phyloP scores from a whole-genome alignment of 2,888 invertebrate genomes.

The Fabriciana adippe region DNA sequence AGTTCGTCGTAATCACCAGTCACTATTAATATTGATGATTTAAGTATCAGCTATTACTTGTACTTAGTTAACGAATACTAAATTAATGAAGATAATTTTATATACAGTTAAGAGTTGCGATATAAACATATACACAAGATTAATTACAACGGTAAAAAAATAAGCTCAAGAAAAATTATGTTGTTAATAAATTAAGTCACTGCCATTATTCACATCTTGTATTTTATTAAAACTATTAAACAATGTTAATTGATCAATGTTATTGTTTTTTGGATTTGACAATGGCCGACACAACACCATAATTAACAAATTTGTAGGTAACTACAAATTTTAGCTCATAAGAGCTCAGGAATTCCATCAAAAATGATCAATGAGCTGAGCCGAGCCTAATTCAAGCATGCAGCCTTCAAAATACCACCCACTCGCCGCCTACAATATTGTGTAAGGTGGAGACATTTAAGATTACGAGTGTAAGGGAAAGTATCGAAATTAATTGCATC shows the following conservation, averaged over 20 bases:
- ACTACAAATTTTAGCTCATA: neutral
- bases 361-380: slow-evolving; percentile 33
- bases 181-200: no score
- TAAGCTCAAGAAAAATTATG: no score
- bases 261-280: slow-evolving; percentile 9
- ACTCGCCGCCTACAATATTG: slow-evolving; percentile 46
- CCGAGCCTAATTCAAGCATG: slow-evolving; percentile 26
- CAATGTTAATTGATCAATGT: neutral
- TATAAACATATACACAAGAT: no score
- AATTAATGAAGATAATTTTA: no score
- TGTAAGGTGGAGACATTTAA: slow-evolving; percentile 42
- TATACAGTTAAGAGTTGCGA: no score
- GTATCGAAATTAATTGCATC: slow-evolving; percentile 42
- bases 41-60: neutral
- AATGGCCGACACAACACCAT: neutral
- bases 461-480: slow-evolving; percentile 43
- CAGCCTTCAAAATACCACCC: slow-evolving; percentile 47
- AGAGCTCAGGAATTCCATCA: slow-evolving; percentile 31
- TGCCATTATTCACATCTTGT: no score
- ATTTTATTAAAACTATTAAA: neutral
- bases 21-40: neutral
- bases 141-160: no score
- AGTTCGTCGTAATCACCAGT: neutral
- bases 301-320: neutral
- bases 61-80: no score